Evolutionary conservation across 2,113 vertebrate species (phyloP).

Genomic region (Ariopsis seemanni): DNA sequence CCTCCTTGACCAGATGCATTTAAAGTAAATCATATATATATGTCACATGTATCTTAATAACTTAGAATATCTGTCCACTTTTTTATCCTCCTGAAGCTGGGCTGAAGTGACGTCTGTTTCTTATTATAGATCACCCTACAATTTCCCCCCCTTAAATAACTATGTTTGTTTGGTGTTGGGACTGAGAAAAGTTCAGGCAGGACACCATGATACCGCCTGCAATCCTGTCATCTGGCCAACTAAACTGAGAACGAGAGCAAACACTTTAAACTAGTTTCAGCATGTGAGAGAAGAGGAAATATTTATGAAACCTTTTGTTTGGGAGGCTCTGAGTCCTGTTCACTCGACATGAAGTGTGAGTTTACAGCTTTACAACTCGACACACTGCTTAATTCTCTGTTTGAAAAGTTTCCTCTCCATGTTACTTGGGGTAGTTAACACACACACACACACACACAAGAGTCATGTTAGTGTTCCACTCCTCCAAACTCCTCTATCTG

Average conservation of each 20-base stretch:
- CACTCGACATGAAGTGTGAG: too few species aligned
- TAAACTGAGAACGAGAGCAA: background rate
- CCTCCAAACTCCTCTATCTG: background rate
- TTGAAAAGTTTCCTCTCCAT: background rate
- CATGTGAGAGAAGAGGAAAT: background rate
- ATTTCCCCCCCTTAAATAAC: background rate
- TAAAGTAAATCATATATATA: background rate
- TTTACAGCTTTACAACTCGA: too few species aligned
- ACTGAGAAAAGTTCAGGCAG: background rate
- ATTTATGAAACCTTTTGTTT: background rate
- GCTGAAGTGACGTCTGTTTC: conserved; percentile 5
- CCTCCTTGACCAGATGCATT: background rate
- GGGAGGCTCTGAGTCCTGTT: accelerated
- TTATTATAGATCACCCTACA: conserved; percentile 2
- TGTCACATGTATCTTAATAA: too few species aligned
- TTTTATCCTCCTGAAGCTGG: background rate
- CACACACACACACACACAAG: too few species aligned
- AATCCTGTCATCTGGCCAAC: background rate
- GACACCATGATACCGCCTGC: background rate
- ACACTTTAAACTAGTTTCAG: background rate
- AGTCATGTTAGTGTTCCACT: background rate
- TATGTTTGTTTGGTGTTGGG: background rate
- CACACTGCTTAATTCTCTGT: background rate
- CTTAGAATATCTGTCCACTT: background rate
- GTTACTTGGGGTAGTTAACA: too few species aligned